Conservation (phyloP, 2,888 invertebrate genomes). For the Mechanitis messenoides region DNA sequence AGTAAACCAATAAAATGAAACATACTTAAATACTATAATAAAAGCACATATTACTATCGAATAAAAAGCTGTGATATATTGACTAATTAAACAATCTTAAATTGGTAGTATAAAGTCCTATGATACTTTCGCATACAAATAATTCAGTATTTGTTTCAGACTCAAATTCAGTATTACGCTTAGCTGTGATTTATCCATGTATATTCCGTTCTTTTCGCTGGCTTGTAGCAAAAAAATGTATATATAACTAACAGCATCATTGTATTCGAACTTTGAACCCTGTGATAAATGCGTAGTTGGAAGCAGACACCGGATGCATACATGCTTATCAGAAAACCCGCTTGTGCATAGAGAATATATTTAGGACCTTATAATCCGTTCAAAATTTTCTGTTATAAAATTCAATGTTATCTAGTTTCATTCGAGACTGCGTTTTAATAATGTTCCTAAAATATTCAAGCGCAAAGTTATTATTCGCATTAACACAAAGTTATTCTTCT, state of each 20-base stretch:
- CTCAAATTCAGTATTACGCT: constrained; percentile 16
- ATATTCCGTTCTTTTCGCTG: constrained; percentile 24
- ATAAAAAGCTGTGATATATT: no score
- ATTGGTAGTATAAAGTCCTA: neutral
- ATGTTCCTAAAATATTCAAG: no score
- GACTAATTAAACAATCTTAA: no score
- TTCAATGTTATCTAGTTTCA: constrained; percentile 29
- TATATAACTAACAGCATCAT: constrained; percentile 40
- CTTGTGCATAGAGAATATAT: constrained; percentile 40
- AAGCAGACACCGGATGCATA: constrained; percentile 45
- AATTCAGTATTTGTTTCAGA: constrained; percentile 15
- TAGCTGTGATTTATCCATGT: constrained; percentile 21
- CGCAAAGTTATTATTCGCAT: no score
- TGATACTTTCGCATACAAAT: constrained; percentile 4
- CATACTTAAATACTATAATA: no score
- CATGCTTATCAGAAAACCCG: constrained; percentile 53
- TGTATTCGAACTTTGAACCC: constrained; percentile 63
- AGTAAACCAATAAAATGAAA: no score
- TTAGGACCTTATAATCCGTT: constrained; percentile 34
- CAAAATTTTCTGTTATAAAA: constrained; percentile 26
- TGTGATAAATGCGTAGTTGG: constrained; percentile 55
- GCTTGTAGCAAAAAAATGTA: constrained; percentile 33
- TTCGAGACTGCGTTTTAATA: constrained; percentile 20
- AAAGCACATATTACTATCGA: no score
- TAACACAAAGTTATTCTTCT: no score